These are phyloP conservation scores for Heptranchias perlo DNA, from an alignment of 2,113 vertebrate species.

Conservation along the genomic window DNA sequence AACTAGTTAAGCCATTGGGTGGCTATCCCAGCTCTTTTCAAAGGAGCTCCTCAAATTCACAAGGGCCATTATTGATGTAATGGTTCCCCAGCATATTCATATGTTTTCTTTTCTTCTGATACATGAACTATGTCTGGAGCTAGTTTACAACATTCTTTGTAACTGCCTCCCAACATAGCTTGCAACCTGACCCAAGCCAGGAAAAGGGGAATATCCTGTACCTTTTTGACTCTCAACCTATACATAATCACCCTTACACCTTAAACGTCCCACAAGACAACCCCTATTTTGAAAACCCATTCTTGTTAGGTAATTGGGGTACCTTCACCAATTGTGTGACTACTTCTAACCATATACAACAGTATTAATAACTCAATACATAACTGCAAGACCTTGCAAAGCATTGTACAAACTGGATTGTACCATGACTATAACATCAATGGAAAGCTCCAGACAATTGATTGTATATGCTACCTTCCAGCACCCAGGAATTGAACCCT, in stretches of 20 bases:
- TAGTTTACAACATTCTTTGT: too few relatives aligned
- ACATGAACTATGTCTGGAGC: too few relatives aligned
- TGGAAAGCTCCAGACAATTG: neutral
- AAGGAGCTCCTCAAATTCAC: neutral
- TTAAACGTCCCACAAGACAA: neutral
- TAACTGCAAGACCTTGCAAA: too few relatives aligned
- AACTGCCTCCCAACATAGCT: too few relatives aligned
- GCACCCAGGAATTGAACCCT: neutral
- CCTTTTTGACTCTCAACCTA: too few relatives aligned
- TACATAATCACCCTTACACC: too few relatives aligned
- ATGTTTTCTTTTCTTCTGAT: too few relatives aligned
- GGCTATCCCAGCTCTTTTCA: neutral
- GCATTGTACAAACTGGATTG: too few relatives aligned
- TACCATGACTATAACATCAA: neutral
- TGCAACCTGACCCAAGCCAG: too few relatives aligned
- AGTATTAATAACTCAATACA: too few relatives aligned
- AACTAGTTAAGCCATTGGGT: neutral
- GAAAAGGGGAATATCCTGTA: too few relatives aligned
- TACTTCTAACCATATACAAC: neutral
- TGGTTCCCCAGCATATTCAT: too few relatives aligned
- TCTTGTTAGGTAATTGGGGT: neutral
- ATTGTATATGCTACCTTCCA: neutral
- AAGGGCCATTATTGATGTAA: neutral
- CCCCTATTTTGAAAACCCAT: neutral
- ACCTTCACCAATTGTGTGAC: neutral